Base-by-base conservation (phyloP, 2,888 invertebrate genomes). In the Sesia bembeciformis region DNA sequence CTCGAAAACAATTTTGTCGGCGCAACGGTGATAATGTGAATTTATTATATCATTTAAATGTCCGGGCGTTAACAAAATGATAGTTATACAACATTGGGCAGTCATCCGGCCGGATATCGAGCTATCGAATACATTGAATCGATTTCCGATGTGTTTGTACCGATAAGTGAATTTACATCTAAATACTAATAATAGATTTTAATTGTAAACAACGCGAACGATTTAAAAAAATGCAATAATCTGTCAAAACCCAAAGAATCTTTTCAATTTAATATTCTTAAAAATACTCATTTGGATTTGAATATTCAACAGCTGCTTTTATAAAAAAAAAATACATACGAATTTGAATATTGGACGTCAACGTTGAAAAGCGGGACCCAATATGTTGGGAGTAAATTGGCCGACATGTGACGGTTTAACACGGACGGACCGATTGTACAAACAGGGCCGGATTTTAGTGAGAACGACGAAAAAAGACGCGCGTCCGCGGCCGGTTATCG, bases 1-100 rank as follows among this genome's bases (percentile, higher is more conserved):
- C 63, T 71, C 64, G 77, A 81, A 85, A 84, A 84, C 82, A 84
- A 84, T 84, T 83, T 81, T 70, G 78, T 75, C 71, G 71, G 74
- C 68, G 68, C 74, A 63, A 71, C 70, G 70, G 76, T 70, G 84
- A 80, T 84, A 84, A 85, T 83, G 70, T 73, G 68, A 81, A 84
- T 85, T 85, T 84, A 86, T 83, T 81, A 78, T 84, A 84, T 84
- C 82, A 81, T 84, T 82, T 84, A 81, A 82, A 81, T 74, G 78
- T 77, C 76, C 71, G 73, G 78, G 74, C 74, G 77, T 75, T 75
- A 76, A 74, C 78, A 67, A 72, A 78, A 74, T 74, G 71, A 71
- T 76, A 72, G 69, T 65, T 69, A 66, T 67, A 67, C 62, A 62
- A 64, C 62, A 69, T 66, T 60, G 64, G 59, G 57, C 59, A 59